These are phyloP conservation scores for Macrosteles quadrilineatus DNA, from an alignment of 1,140 invertebrate genomes.

Conservation along the genomic window DNA sequence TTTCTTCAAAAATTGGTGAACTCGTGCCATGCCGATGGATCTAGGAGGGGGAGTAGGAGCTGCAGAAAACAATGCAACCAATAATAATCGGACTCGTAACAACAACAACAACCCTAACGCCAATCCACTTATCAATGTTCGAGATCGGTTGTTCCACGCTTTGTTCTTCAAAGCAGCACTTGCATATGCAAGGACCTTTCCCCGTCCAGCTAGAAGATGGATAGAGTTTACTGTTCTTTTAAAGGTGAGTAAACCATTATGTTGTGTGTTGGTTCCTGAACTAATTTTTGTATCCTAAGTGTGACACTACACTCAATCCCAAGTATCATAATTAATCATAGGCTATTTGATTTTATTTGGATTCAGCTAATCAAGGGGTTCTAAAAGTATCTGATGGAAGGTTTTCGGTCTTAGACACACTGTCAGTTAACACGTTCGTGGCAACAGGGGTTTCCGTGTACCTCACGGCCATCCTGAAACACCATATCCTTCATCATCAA, in stretches of 20 bases:
- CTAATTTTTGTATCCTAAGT: neutral
- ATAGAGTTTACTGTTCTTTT: conserved; percentile 90
- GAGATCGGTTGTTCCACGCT: conserved; percentile 94
- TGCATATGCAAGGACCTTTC: conserved; percentile 87
- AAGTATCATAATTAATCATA: too few species aligned
- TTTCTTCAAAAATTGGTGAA: neutral
- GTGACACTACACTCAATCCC: neutral
- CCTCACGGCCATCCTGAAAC: too few species aligned
- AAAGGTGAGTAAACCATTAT: conserved; percentile 59
- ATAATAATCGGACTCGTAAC: conserved; percentile 15
- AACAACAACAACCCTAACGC: conserved; percentile 47
- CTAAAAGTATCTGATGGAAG: too few species aligned
- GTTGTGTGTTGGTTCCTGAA: neutral
- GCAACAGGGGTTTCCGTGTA: too few species aligned
- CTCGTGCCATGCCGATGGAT: conserved; percentile 24
- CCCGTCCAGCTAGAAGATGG: conserved; percentile 78
- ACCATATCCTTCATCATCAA: too few species aligned
- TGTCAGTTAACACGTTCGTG: too few species aligned
- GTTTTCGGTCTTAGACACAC: too few species aligned
- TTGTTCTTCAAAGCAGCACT: conserved; percentile 90
- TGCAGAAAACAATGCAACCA: conserved; percentile 11
- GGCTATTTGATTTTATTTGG: too few species aligned
- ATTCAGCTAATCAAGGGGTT: too few species aligned
- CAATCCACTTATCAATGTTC: conserved; percentile 78
- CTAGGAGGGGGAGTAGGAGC: conserved; percentile 17